Conservation (phyloP, 1,140 invertebrate species). For the Euura lappo region DNA sequence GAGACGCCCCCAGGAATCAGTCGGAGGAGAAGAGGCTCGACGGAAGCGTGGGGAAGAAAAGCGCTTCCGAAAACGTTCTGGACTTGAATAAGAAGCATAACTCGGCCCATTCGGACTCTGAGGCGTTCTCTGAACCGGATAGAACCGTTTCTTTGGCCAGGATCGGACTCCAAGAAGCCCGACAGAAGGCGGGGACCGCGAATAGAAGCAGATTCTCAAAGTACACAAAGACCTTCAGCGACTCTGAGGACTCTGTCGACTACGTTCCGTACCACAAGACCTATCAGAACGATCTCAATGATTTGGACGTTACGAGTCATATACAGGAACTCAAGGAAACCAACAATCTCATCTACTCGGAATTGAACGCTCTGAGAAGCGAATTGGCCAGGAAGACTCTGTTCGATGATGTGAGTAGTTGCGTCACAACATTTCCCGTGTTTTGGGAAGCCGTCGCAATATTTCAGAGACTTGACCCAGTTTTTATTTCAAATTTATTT, state of each 20-base stretch:
- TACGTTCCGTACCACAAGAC: slow-evolving; percentile 43
- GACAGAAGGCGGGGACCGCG: slow-evolving; percentile 31
- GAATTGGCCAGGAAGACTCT: slow-evolving; percentile 33
- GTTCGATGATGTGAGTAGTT: slow-evolving; percentile 35
- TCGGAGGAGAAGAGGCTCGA: not conserved
- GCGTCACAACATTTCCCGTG: not conserved
- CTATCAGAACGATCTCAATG: slow-evolving; percentile 42
- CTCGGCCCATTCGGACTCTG: slow-evolving; percentile 73
- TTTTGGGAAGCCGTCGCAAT: not conserved
- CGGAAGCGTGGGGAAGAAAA: slow-evolving; percentile 29
- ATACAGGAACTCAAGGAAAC: slow-evolving; percentile 47
- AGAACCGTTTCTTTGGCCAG: slow-evolving; percentile 77
- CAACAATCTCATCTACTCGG: slow-evolving; percentile 41
- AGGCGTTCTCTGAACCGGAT: slow-evolving; percentile 86
- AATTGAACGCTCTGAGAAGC: slow-evolving; percentile 42
- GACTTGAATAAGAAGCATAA: slow-evolving; percentile 32
- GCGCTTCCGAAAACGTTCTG: slow-evolving; percentile 42
- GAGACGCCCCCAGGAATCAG: not conserved
- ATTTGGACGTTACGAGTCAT: slow-evolving; percentile 40
- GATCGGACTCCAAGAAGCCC: slow-evolving; percentile 70
- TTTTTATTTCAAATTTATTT: not conserved
- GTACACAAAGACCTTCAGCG: slow-evolving; percentile 44
- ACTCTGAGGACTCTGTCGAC: slow-evolving; percentile 54
- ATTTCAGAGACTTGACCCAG: not conserved
- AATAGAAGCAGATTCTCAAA: slow-evolving; percentile 37